phyloP scores from a whole-genome alignment of 2,888 invertebrate species.

The Rotaria macrura region DNA sequence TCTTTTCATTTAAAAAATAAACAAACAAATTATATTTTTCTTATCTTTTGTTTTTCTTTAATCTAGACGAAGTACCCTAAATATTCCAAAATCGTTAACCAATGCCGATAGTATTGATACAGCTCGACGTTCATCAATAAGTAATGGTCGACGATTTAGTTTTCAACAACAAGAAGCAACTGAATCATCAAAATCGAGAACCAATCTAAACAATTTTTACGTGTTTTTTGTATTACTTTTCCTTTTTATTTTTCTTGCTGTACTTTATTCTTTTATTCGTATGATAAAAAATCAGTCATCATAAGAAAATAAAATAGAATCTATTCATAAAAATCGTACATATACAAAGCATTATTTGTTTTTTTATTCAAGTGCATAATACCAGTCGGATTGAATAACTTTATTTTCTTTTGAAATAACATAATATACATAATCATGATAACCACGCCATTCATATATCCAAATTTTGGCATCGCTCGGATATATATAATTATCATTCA shows the following conservation, averaged over 20 bases:
- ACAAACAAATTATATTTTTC: too few relatives aligned
- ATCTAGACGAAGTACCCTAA: neutral
- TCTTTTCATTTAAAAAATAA: neutral
- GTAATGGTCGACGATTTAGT: neutral
- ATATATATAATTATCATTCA: neutral
- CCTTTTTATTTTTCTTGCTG: neutral
- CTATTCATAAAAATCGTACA: neutral
- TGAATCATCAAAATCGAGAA: neutral
- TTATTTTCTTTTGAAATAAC: constrained; percentile 1
- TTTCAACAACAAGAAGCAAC: neutral
- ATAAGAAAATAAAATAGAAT: neutral
- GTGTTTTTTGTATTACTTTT: neutral
- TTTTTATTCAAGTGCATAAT: neutral
- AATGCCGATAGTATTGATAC: neutral
- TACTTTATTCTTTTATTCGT: constrained; percentile 5
- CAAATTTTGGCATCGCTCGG: neutral
- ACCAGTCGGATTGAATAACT: neutral
- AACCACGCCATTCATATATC: constrained; percentile 14
- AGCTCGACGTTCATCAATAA: neutral
- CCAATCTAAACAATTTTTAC: neutral
- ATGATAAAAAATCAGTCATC: neutral
- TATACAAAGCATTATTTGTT: too few relatives aligned
- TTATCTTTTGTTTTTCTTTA: neutral
- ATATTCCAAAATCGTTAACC: neutral
- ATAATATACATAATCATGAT: constrained; percentile 14